Base-by-base conservation (phyloP, 2,113 vertebrate species). In the Macrotus californicus region DNA sequence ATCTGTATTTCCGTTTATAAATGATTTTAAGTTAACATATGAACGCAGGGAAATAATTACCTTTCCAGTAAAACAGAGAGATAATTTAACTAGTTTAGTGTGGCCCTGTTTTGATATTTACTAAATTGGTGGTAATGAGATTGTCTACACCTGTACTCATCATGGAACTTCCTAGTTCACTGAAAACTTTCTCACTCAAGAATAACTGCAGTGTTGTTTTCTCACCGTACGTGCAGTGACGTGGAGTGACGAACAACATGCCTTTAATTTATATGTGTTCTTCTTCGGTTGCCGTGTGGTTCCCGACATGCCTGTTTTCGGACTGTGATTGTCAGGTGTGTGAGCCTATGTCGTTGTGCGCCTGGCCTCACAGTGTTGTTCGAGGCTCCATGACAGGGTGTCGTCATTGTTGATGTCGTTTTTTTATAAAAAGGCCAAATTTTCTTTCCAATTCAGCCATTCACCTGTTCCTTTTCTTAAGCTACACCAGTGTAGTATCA, bases 1-100 rank as follows among this genome's bases (percentile, higher is more conserved):
- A 96, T 93, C 67, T 96, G 3, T 87, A 84, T 97, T 97, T 97
- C 94, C 89, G 95, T 98, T 98, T 98, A 97, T 97, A 97, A 96
- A 81, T 92, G 94, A 95, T 89, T 97, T 92, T 87, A 75, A 95
- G 93, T 2, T 94, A 64, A 87, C 94, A 39, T 92, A 69, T 22
- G 36, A 95, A 85, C 94, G 82, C 89, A 96, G 36, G 97, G 79
- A 56, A 97, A 91, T 56, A 67, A 87, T 80, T 9, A 91, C 88
- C 11, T 76, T 56, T 79, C 82, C 83, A 83, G 54, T n/a, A 72
- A n/a, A 86, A 6, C 1, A n/a, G 77, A 75, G 16, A 0, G 24
- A 6, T 92, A 54, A 6, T 9, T 24, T 97, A 73, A 19, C 15
- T 72, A 73, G 34, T 88, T 36, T 73, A 50, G n/a, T 22, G 96